These are phyloP conservation scores for Minunthozetes semirufus DNA, from an alignment of 2,888 invertebrate species.

Conservation along the genomic window DNA sequence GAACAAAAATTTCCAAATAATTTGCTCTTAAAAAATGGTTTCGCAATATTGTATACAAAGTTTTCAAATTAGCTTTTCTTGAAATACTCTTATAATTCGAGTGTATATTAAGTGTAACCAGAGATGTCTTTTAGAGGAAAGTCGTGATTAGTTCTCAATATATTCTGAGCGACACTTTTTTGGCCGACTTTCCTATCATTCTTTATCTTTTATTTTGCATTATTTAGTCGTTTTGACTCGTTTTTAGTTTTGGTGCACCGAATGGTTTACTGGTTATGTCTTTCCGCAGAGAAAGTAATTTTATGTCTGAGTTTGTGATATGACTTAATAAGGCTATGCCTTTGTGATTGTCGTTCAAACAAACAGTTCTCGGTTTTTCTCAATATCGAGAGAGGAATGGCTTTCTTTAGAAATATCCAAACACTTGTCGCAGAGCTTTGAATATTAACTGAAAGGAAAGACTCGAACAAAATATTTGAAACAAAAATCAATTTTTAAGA, in stretches of 20 bases:
- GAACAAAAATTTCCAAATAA: not conserved
- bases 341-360: not conserved
- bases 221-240: not conserved
- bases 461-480: not conserved
- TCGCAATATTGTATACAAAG: too few relatives aligned
- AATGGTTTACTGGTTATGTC: constrained; percentile 24
- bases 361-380: not conserved
- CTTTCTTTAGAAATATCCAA: too few relatives aligned
- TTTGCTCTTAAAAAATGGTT: not conserved
- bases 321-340: constrained; percentile 9
- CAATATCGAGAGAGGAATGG: not conserved
- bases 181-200: not conserved
- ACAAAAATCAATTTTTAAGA: not conserved
- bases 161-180: not conserved
- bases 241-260: constrained; percentile 24
- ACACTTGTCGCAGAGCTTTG: too few relatives aligned
- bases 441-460: not conserved
- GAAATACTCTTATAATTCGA: too few relatives aligned
- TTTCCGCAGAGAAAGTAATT: not conserved
- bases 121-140: too few relatives aligned
- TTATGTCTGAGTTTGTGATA: not conserved
- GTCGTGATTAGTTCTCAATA: not conserved
- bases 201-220: not conserved
- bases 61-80: too few relatives aligned
- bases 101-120: too few relatives aligned